Evolutionary conservation across 2,797 vertebrate species (phyloP).

Genomic region (Dryobates pubescens): DNA sequence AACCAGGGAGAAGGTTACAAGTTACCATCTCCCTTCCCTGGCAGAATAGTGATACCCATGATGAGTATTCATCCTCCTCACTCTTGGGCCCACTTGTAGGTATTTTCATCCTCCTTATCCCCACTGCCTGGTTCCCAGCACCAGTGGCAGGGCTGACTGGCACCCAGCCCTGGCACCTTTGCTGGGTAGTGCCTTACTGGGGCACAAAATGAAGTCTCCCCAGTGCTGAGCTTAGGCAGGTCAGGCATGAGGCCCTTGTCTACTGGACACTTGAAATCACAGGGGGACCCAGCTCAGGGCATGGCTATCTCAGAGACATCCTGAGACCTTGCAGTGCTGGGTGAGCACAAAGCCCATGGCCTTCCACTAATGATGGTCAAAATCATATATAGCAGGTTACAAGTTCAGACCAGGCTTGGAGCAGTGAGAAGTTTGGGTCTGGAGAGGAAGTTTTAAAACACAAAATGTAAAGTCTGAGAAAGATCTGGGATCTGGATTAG

Average conservation of each 20-base stretch:
- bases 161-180: background rate
- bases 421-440: background rate
- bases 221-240: background rate
- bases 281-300: background rate
- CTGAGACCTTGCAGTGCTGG: background rate
- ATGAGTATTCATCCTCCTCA: background rate
- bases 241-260: background rate
- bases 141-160: too few relatives aligned
- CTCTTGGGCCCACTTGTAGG: accelerated
- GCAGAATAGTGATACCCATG: accelerated
- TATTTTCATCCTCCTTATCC: background rate
- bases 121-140: background rate
- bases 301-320: accelerated
- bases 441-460: background rate
- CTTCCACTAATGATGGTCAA: background rate
- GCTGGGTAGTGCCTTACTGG: background rate
- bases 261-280: background rate
- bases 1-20: background rate
- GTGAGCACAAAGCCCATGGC: background rate
- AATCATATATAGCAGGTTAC: background rate
- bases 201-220: background rate
- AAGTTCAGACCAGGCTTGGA: background rate
- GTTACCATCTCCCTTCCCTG: background rate
- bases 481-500: background rate
- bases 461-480: background rate